These are phyloP conservation scores for Cyphomyrus discorhynchus DNA, from an alignment of 2,113 vertebrate genomes.

Conservation along the genomic window DNA sequence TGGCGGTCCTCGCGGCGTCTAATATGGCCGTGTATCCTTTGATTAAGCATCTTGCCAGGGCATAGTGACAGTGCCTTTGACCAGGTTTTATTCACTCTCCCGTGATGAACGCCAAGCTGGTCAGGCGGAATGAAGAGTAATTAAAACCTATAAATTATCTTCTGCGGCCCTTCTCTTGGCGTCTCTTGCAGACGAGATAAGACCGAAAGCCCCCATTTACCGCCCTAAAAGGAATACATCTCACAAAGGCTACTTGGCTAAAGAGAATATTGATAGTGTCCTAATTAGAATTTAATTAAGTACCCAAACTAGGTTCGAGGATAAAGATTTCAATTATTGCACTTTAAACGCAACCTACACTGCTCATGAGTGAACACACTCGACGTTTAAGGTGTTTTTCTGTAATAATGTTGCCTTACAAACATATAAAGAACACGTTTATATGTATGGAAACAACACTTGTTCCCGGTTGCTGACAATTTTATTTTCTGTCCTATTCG, in stretches of 20 bases:
- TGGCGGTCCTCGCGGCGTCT: slow-evolving; percentile 77
- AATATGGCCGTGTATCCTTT: slow-evolving; percentile 84
- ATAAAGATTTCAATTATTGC: slow-evolving; percentile 85
- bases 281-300: slow-evolving; percentile 99
- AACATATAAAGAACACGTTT: background rate
- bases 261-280: slow-evolving; percentile 97
- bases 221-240: slow-evolving; percentile 72
- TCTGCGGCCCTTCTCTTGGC: slow-evolving; percentile 81
- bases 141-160: slow-evolving; percentile 99
- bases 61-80: slow-evolving; percentile 91
- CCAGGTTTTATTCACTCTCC: slow-evolving; percentile 86
- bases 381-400: background rate
- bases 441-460: background rate
- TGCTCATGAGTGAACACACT: background rate
- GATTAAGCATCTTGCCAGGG: slow-evolving; percentile 98
- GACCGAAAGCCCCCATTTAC: slow-evolving; percentile 87
- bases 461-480: background rate
- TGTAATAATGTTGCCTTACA: background rate
- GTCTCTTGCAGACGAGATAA: slow-evolving; percentile 94
- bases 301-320: slow-evolving; percentile 77
- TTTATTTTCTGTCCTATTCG: background rate
- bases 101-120: slow-evolving; percentile 93
- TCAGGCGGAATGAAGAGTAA: slow-evolving; percentile 98
- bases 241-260: slow-evolving; percentile 90
- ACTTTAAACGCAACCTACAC: slow-evolving; percentile 32